Conservation (phyloP, 2,888 invertebrate species). For the Drosophila ochracea region DNA sequence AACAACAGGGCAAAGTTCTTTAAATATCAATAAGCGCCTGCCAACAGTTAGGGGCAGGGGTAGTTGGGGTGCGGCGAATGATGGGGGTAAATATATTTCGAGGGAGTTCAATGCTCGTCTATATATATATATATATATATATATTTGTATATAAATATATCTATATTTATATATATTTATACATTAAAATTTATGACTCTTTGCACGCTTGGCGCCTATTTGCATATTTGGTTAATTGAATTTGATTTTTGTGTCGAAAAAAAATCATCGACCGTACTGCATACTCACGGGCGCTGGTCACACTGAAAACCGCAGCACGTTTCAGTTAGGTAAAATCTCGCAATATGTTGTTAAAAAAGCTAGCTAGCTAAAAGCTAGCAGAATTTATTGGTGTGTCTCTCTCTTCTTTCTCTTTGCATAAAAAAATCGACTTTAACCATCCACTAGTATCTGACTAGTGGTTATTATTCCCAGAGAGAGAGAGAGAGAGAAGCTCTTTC, state of each 20-base stretch:
- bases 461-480: not conserved
- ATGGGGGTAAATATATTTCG: not conserved
- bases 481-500: not conserved
- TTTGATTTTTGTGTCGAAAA: slow-evolving; percentile 61
- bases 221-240: slow-evolving; percentile 78
- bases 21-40: slow-evolving; percentile 47
- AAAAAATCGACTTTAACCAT: not conserved
- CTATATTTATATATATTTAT: not conserved
- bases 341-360: not conserved
- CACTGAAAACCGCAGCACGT: slow-evolving; percentile 3
- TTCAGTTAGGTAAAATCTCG: not conserved
- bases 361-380: not conserved
- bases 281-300: slow-evolving; percentile 35
- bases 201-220: slow-evolving; percentile 43
- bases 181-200: not conserved
- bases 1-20: slow-evolving; percentile 55
- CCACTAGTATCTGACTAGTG: not conserved
- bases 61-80: not conserved
- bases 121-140: not conserved
- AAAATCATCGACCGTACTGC: slow-evolving; percentile 10
- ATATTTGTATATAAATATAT: not conserved
- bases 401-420: not conserved
- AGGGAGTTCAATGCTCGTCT: slow-evolving; percentile 23
- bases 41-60: not conserved
- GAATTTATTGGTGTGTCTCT: not conserved